A percentile compares a stretch with the other conserved stretches of the same genome.
These are phyloP conservation scores for Drymodes brunneopygia DNA, from an alignment of 2,113 vertebrate genomes.

Conservation along the genomic window DNA sequence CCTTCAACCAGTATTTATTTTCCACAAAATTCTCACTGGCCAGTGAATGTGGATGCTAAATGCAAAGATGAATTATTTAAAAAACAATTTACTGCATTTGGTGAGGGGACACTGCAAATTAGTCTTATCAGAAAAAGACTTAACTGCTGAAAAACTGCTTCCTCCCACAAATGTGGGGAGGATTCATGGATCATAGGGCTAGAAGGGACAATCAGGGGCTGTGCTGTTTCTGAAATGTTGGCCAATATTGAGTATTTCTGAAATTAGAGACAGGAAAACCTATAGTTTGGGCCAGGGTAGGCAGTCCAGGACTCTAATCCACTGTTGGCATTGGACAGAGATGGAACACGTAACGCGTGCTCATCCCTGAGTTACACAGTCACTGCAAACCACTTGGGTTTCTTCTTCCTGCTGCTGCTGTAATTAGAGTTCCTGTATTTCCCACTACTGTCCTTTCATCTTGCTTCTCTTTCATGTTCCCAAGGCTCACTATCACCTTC, in stretches of 20 bases:
- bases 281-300: not conserved
- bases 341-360: not conserved
- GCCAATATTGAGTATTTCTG: not conserved
- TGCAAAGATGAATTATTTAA: not conserved
- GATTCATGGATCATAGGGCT: not conserved
- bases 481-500: not conserved
- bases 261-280: not conserved
- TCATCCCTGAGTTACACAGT: not conserved
- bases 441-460: slow-evolving; percentile 12
- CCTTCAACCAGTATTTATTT: not conserved
- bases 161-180: not conserved
- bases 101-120: not conserved
- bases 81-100: not conserved
- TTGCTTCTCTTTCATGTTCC: slow-evolving; percentile 23
- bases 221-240: not conserved
- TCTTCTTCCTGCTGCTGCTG: not conserved
- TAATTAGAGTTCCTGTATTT: not conserved
- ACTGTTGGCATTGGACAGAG: not conserved
- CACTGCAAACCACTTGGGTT: not conserved
- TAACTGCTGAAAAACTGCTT: slow-evolving; percentile 14
- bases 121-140: not conserved
- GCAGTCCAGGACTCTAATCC: not conserved
- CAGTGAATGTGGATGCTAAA: not conserved
- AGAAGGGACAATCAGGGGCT: not conserved
- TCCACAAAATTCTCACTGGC: not conserved